Base-by-base conservation (phyloP, 2,113 vertebrate genomes). In the Nymphicus hollandicus region DNA sequence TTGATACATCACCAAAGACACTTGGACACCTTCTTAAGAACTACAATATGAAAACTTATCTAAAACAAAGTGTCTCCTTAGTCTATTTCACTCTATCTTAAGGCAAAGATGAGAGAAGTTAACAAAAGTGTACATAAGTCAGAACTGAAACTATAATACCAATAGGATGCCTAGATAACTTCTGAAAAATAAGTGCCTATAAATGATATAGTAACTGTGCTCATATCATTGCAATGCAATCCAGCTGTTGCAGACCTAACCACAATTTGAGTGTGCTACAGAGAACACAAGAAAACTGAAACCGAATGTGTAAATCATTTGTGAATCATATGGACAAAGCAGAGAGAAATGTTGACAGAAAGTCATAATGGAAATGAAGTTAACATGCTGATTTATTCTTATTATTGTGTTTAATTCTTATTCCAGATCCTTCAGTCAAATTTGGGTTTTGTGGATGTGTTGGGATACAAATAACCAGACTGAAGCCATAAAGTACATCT, bases 391-490 rank as follows among this genome's bases (percentile, higher is more conserved):
- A 35, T 70, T 46, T 71, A n/a, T 60, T 73, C 12, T 35, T 56
- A 24, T 46, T 65, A 47, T 20, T 43, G 24, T 28, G 49, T 55
- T 31, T 50, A 43, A 56, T 73, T 78, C 6, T 81, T 69, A 46
- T 33, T 89, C 35, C 41, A 77, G 28, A 80, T 65, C 33, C 16
- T 72, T 88, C 31, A 64, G 63, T 49, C 23, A 64, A 61, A 66
- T 35, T 6, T 43, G 12, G 7, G 0, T 5, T n/a, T 41, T 71
- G 6, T 43, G 47, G 5, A 8, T 7, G 7, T 28, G 25, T 4
- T 33, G 44, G 69, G 17, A 46, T 52, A 81, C 2, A 11, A 83
- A 86, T 37, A 69, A 69, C 6, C 10, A 86, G 5, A 44, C 0
- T 33, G 24, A 87, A 87, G 35, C 17, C 6, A 46, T 69, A 56